Conservation (phyloP, 2,797 vertebrate genomes). For the Acrossocheilus wenchowensis region DNA sequence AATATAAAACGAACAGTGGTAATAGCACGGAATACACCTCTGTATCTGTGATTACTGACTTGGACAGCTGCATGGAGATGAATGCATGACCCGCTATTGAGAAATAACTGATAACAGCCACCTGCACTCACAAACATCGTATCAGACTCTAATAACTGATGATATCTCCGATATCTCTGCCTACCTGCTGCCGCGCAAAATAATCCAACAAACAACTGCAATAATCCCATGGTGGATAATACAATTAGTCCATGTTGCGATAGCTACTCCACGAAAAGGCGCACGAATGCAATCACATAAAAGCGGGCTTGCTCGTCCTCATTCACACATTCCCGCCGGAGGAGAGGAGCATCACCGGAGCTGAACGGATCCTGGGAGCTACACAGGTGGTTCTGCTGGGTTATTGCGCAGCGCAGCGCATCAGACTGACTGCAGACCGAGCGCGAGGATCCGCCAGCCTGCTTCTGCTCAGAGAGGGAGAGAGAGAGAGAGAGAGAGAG, state of each 20-base stretch:
- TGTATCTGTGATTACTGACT: background rate
- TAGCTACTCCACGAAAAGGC: constrained; percentile 69
- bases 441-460: background rate
- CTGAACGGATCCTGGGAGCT: background rate
- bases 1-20: background rate
- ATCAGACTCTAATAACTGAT: background rate
- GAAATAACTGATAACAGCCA: background rate
- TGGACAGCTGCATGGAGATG: background rate
- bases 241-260: constrained; percentile 81
- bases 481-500: background rate
- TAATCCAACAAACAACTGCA: constrained; percentile 76
- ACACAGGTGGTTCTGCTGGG: constrained; percentile 27
- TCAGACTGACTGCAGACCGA: constrained; percentile 25
- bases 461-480: constrained; percentile 3
- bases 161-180: constrained; percentile 40
- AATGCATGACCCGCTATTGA: background rate
- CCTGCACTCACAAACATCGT: background rate
- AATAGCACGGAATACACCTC: background rate
- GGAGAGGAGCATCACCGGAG: constrained; percentile 38
- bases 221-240: constrained; percentile 78
- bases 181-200: constrained; percentile 78
- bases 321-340: constrained; percentile 71
- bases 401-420: constrained; percentile 19
- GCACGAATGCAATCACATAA: constrained; percentile 66
- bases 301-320: constrained; percentile 37